Evolutionary conservation across 2,113 vertebrate genomes (phyloP).

Genomic region (Ochotona princeps): DNA sequence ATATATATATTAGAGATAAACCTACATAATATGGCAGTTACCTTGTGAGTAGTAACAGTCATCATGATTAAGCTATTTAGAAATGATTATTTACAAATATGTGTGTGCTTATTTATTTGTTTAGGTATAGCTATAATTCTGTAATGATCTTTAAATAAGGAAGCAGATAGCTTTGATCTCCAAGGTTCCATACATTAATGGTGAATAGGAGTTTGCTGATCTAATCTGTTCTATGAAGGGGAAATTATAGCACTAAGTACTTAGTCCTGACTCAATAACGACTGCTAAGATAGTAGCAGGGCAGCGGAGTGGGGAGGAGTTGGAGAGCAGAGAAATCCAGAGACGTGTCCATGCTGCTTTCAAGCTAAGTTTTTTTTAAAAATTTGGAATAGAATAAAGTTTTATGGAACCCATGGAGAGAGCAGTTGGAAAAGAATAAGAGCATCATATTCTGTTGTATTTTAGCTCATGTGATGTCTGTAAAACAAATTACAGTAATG

Average conservation of each 20-base stretch:
- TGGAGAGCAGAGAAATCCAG: not conserved
- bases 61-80: no score
- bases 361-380: not conserved
- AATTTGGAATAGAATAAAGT: not conserved
- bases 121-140: not conserved
- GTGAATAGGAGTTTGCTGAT: conserved; percentile 18
- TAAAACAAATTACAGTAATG: not conserved
- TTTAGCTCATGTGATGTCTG: not conserved
- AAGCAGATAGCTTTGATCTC: conserved; percentile 9
- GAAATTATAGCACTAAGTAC: not conserved
- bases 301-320: not conserved
- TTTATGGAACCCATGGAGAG: not conserved
- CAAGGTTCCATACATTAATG: not conserved
- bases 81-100: not conserved
- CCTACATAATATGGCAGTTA: no score
- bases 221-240: not conserved
- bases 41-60: no score
- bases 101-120: not conserved
- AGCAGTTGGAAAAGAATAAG: not conserved
- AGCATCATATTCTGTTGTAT: not conserved
- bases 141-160: not conserved
- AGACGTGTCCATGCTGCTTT: not conserved
- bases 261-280: not conserved
- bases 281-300: not conserved
- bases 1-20: no score